Percentiles rank a stretch among this genome's conserved stretches.
Conservation (phyloP, 2,113 vertebrate species). For the Oreochromis niloticus region DNA sequence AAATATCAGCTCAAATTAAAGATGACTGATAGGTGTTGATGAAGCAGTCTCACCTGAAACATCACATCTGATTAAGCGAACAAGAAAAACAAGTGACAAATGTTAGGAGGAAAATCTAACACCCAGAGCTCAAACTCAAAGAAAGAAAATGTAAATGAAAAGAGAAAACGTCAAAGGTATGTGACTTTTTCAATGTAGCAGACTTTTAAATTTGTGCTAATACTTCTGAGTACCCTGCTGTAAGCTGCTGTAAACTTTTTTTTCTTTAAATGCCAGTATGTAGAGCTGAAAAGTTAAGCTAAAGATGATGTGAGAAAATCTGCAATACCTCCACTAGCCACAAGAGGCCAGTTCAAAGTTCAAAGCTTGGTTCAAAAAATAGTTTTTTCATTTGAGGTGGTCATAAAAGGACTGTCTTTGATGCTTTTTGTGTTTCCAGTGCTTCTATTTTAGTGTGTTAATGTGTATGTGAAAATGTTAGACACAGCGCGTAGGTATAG, state of each 20-base stretch:
- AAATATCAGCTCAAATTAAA: neutral
- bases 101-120: neutral
- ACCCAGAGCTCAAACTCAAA: neutral
- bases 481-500: neutral
- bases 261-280: neutral
- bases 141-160: no score
- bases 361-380: neutral
- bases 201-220: no score
- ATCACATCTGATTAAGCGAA: neutral
- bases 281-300: neutral
- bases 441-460: neutral
- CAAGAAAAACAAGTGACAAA: neutral
- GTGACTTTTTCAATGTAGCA: no score
- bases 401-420: neutral
- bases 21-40: neutral
- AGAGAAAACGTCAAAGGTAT: no score
- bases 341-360: neutral
- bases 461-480: neutral
- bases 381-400: neutral
- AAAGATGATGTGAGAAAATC: neutral
- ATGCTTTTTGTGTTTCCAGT: neutral
- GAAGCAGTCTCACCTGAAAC: neutral
- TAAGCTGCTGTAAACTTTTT: neutral
- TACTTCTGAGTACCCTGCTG: neutral
- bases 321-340: neutral